Evolutionary conservation across 2,113 vertebrate genomes (phyloP), one percentile per base, ranked within the genome.

Genomic region (Steatornis caripensis): DNA sequence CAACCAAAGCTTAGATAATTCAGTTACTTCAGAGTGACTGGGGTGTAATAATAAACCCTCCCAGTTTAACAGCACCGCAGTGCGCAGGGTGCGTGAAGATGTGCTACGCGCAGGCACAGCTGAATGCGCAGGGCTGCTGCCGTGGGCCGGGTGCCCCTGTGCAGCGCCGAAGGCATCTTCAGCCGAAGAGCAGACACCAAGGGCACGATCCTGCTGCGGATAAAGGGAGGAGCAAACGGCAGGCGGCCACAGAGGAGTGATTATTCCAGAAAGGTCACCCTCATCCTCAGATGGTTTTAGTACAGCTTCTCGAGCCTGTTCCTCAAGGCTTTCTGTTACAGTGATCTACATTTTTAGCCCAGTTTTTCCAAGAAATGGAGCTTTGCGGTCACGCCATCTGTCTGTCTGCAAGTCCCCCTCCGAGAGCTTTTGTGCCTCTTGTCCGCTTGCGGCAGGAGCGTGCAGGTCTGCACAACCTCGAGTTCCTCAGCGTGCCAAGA

Each of bases 301-400:
- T 62, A 17, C 65, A 27, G 74, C 48, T 37, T 60, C 91, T 62
- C 60, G 11, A 61, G 53, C 39, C 91, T 43, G 43, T 24, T 32
- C 84, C 91, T 93, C 48, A 49, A 36, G 66, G 26, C 74, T 19
- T 65, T 69, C 71, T 83, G 86, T 88, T 29, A 87, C 90, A 95
- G 74, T 83, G 93, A 91, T 90, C 89, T 80, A 86, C 75, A 57
- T 91, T 87, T 82, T 55, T 48, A 91, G 94, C 96, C 74, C 84
- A 48, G 53, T 91, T 95, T 89, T 85, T 13, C 39, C 82, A 55
- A 39, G 79, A 70, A 68, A 8, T 22, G 89, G 16, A 70, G 82
- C 16, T 41, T 61, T 36, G 12, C 74, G 55, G 23, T 71, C 90
- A 46, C 82, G 43, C 74, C 87, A 48, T 91, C 79, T 82, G 80